Evolutionary conservation across 2,113 vertebrate species (phyloP).

Genomic region (Etheostoma cragini): DNA sequence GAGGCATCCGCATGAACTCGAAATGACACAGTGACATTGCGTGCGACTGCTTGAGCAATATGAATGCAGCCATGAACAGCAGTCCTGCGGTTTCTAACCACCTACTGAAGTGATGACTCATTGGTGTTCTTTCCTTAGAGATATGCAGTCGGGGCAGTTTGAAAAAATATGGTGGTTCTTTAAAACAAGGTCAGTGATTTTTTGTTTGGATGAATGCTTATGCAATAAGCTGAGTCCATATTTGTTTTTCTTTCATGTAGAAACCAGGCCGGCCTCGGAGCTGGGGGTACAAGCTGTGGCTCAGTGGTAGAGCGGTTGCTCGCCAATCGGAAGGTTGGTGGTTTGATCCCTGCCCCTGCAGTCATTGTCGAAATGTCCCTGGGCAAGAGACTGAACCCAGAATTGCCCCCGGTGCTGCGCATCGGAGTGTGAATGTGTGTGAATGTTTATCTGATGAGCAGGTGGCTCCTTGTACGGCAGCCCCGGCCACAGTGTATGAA

Average conservation of each 20-base stretch:
- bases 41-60: slow-evolving; percentile 14
- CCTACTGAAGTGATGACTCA: slow-evolving; percentile 55
- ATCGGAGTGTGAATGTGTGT: too few relatives aligned
- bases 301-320: too few relatives aligned
- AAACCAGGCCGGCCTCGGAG: slow-evolving; percentile 40
- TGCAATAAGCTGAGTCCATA: slow-evolving; percentile 59
- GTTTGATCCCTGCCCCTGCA: too few relatives aligned
- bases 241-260: slow-evolving; percentile 50
- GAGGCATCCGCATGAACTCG: neutral
- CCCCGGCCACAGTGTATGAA: too few relatives aligned
- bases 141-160: slow-evolving; percentile 31
- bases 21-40: slow-evolving; percentile 26
- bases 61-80: slow-evolving; percentile 12
- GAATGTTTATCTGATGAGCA: too few relatives aligned
- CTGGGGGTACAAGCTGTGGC: too few relatives aligned
- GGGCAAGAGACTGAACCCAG: too few relatives aligned
- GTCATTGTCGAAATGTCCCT: too few relatives aligned
- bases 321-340: too few relatives aligned
- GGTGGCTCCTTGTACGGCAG: too few relatives aligned
- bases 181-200: slow-evolving; percentile 53
- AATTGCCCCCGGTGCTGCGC: too few relatives aligned
- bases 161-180: slow-evolving; percentile 33
- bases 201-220: slow-evolving; percentile 48
- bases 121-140: slow-evolving; percentile 32
- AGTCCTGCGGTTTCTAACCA: slow-evolving; percentile 26